These are phyloP conservation scores for Gobiocypris rarus DNA, from an alignment of 2,113 vertebrate species.

Conservation along the genomic window DNA sequence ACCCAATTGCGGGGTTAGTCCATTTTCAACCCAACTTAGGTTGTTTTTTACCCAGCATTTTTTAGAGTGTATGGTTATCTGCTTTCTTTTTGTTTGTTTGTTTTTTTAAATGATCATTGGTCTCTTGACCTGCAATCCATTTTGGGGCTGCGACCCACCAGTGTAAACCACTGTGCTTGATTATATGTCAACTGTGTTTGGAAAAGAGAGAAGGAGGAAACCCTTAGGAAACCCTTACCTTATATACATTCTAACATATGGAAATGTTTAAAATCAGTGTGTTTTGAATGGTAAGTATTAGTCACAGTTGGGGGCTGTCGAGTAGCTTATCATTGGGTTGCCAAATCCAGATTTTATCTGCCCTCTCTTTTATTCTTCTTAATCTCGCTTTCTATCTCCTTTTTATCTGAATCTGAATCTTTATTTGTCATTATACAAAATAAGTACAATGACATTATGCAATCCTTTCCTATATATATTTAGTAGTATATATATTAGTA, in stretches of 20 bases:
- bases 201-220: neutral
- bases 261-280: neutral
- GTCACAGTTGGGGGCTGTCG: slow-evolving; percentile 8
- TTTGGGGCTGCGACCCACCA: neutral
- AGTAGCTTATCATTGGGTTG: slow-evolving; percentile 43
- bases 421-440: too few relatives aligned
- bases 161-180: neutral
- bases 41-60: too few relatives aligned
- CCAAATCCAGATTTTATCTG: slow-evolving; percentile 51
- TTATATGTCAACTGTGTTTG: neutral
- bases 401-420: neutral
- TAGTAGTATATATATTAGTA: too few relatives aligned
- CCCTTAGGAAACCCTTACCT: neutral
- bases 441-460: too few relatives aligned
- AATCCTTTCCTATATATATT: too few relatives aligned
- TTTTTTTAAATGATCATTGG: neutral
- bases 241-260: slow-evolving; percentile 22
- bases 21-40: too few relatives aligned
- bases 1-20: too few relatives aligned
- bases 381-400: slow-evolving; percentile 36
- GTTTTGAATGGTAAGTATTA: neutral
- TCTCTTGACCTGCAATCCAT: neutral
- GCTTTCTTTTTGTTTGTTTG: neutral
- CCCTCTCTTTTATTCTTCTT: slow-evolving; percentile 16
- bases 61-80: neutral